phyloP scores from a whole-genome alignment of 2,888 invertebrate species.

The Candidula unifasciata region DNA sequence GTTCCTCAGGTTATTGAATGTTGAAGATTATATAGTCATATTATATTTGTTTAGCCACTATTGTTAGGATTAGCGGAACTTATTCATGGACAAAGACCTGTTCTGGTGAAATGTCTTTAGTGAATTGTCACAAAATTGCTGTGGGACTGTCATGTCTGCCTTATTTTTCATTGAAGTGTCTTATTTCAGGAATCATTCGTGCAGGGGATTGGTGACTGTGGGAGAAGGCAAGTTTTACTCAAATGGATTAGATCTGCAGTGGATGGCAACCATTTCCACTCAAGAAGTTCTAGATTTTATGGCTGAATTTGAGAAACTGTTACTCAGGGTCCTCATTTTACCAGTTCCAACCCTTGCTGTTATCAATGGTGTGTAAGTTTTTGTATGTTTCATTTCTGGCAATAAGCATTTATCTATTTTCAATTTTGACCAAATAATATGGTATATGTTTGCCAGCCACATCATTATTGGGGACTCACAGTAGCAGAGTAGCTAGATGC shows the following conservation, averaged over 20 bases:
- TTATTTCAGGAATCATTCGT: conserved; percentile 55
- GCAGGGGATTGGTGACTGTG: conserved; percentile 64
- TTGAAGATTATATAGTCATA: neutral
- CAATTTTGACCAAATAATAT: no score
- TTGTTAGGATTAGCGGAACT: no score
- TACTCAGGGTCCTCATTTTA: conserved; percentile 62
- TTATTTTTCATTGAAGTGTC: neutral
- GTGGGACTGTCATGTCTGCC: no score
- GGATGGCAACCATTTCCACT: conserved; percentile 50
- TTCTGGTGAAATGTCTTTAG: no score
- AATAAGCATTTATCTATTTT: no score
- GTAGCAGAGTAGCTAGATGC: no score
- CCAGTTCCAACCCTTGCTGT: conserved; percentile 69
- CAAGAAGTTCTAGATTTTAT: conserved; percentile 32
- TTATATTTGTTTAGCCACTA: neutral
- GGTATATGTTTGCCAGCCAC: neutral
- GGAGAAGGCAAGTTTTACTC: conserved; percentile 69
- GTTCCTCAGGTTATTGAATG: neutral
- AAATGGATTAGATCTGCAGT: conserved; percentile 70
- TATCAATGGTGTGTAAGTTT: conserved; percentile 66
- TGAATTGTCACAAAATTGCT: no score
- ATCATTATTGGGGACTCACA: no score
- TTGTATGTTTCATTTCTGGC: neutral
- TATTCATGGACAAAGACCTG: no score
- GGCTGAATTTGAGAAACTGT: conserved; percentile 34